Conservation (phyloP, 2,888 invertebrate species). For the Cecidostiba fungosa region DNA sequence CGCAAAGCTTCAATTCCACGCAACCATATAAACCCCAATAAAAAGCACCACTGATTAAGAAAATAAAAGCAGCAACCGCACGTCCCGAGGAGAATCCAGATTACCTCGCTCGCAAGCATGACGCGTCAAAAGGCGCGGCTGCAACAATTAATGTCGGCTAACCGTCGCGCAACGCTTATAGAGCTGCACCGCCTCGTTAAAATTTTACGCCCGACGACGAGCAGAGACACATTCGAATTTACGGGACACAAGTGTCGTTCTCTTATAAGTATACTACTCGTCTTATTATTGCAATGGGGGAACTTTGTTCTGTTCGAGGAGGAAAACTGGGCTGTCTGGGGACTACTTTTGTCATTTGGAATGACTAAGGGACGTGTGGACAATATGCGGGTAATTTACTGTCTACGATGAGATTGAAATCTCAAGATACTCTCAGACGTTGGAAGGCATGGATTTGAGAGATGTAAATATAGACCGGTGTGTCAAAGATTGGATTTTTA, state of each 20-base stretch:
- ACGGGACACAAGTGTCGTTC: background rate
- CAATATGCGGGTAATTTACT: background rate
- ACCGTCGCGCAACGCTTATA: background rate
- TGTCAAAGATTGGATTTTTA: too few relatives aligned
- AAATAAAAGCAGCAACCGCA: background rate
- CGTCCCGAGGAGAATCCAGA: background rate
- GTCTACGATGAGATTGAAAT: background rate
- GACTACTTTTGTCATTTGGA: background rate
- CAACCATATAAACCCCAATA: background rate
- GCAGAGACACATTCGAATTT: background rate
- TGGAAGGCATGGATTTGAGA: background rate
- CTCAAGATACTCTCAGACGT: background rate
- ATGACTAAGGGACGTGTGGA: background rate
- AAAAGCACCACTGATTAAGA: background rate
- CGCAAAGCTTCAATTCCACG: background rate
- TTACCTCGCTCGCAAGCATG: background rate
- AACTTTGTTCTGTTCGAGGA: background rate
- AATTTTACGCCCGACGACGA: conserved; percentile 15
- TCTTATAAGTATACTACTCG: background rate
- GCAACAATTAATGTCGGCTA: background rate
- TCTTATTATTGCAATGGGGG: conserved; percentile 4
- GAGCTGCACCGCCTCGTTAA: background rate
- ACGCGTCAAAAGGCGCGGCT: background rate
- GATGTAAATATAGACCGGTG: background rate
- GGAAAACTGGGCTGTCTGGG: background rate